Evolutionary conservation across 2,888 invertebrate species (phyloP).

Genomic region (Eledona agricola): DNA sequence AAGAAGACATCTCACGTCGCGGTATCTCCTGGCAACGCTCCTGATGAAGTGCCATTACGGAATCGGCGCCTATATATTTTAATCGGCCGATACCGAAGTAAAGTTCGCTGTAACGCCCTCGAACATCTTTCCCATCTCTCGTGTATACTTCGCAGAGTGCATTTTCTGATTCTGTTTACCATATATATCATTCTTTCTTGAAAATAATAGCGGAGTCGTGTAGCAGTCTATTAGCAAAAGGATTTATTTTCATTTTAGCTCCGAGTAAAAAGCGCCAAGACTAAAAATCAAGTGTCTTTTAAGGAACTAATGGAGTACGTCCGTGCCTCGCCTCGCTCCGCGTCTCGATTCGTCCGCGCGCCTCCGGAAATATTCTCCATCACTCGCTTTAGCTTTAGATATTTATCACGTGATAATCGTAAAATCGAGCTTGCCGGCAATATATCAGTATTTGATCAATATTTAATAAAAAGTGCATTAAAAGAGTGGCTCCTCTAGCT

Average conservation of each 20-base stretch:
- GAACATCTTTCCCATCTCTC: slow-evolving; percentile 44
- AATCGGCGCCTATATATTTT: slow-evolving; percentile 49
- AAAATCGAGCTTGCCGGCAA: slow-evolving; percentile 20
- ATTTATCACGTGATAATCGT: slow-evolving; percentile 23
- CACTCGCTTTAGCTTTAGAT: not conserved
- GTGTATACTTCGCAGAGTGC: slow-evolving; percentile 58
- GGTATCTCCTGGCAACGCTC: slow-evolving; percentile 22
- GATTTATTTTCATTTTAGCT: slow-evolving; percentile 65
- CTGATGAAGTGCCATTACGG: slow-evolving; percentile 35
- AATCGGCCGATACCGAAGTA: slow-evolving; percentile 53
- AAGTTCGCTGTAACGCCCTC: slow-evolving; percentile 54
- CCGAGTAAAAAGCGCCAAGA: slow-evolving; percentile 46
- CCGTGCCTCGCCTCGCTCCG: slow-evolving; percentile 12
- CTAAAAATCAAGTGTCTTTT: slow-evolving; percentile 39
- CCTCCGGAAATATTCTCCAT: not conserved
- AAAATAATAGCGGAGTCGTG: slow-evolving; percentile 67
- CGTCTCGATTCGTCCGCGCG: slow-evolving; percentile 17
- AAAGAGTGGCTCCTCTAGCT: slow-evolving; percentile 43
- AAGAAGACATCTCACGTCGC: too few relatives aligned
- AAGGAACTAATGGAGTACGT: slow-evolving; percentile 29
- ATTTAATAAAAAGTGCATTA: slow-evolving; percentile 43
- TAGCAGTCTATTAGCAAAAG: slow-evolving; percentile 67
- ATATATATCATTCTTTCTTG: slow-evolving; percentile 64
- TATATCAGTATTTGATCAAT: slow-evolving; percentile 41
- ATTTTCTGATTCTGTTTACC: slow-evolving; percentile 64